Evolutionary conservation across 2,113 vertebrate species (phyloP), one percentile per base, ranked within the genome.

Genomic region (Lagopus leucura): DNA sequence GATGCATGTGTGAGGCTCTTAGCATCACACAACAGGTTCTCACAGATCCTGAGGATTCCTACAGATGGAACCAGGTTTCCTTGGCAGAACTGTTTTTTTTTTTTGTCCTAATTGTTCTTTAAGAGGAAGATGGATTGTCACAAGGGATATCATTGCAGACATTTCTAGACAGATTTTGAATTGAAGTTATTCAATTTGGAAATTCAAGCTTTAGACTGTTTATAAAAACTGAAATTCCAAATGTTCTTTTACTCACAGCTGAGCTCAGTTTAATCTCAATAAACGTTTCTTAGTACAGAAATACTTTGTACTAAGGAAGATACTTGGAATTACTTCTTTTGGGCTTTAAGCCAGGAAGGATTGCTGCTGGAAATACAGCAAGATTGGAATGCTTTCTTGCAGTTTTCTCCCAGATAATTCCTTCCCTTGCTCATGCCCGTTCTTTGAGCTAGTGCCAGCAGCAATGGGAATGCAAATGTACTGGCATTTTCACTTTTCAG

Each of bases 301-400:
- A 73, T 72, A 28, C 27, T 65, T 92, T 92, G 63, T 28, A 50
- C n/a, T 21, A 89, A 71, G 36, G 67, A 93, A 38, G 25, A 65
- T 84, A 40, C 87, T 89, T 79, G 55, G 84, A 90, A 89, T 85
- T 75, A 73, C 61, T 89, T 12, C 11, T 54, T 20, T 34, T 73
- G 95, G 84, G 42, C 42, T 73, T 61, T 66, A 45, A 93, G 86
- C 86, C 81, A 89, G 74, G 50, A 82, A 92, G 89, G 90, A 93
- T 52, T 78, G 84, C 74, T 93, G 66, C 84, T 94, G 71, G 89
- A 93, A 93, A 42, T 84, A 63, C 86, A 94, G 66, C 81, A 94
- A 74, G 89, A 90, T 58, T 82, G 71, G 78, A 58, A 76, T 79
- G 48, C 16, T 8, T 93, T 83, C 77, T 63, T 90, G 63, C 70